Conservation (phyloP, 2,888 invertebrate species). For the Aromia moschata region DNA sequence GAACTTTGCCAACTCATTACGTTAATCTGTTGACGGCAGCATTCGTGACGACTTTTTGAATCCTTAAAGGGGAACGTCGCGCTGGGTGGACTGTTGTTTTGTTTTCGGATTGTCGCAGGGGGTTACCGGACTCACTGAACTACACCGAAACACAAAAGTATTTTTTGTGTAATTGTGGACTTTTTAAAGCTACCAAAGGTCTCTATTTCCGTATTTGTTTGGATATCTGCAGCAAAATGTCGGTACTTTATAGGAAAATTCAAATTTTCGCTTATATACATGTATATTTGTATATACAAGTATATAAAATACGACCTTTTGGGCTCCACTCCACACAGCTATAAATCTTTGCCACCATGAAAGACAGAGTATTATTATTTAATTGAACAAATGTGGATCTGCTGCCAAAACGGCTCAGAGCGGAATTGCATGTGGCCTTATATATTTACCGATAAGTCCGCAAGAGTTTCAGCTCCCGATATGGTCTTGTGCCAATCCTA, state of each 20-base stretch:
- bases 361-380: conserved; percentile 16
- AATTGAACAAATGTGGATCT: conserved; percentile 5
- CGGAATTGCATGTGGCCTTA: conserved; percentile 5
- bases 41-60: conserved; percentile 7
- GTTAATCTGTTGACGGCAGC: conserved; percentile 7
- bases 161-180: conserved; percentile 1
- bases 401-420: conserved; percentile 11
- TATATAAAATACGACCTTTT: no score
- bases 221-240: not conserved
- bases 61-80: not conserved
- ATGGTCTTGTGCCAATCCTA: conserved; percentile 5
- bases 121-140: not conserved
- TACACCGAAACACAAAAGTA: not conserved
- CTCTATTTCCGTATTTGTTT: conserved; percentile 8
- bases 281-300: no score
- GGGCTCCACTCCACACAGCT: no score
- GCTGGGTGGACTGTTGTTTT: not conserved
- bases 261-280: no score
- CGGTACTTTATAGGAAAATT: no score
- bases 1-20: conserved; percentile 12
- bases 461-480: not conserved
- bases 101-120: not conserved
- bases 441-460: conserved; percentile 2
- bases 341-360: not conserved
- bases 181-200: conserved; percentile 4